Evolutionary conservation across 2,113 vertebrate species (phyloP), one percentile per base, ranked within the genome.

Genomic region (Gavia stellata): DNA sequence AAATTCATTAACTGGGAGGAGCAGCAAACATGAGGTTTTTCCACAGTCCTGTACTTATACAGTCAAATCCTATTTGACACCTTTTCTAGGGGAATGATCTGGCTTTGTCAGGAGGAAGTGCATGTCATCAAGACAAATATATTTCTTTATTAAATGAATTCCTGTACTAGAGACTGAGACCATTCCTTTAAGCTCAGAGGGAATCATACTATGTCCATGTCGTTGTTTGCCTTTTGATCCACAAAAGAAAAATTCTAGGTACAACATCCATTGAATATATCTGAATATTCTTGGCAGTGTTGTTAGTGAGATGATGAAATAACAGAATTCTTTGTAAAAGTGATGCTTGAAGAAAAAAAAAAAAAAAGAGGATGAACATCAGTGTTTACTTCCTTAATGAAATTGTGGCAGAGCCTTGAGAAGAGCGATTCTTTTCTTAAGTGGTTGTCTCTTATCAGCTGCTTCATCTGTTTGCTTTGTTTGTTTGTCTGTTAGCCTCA

Each of bases 191-290:
- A 92, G 47, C 70, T 88, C 55, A 94, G 80, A 95, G 78, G 36
- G 53, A 90, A 91, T 63, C 55, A 79, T 91, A 36, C 71, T 81
- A 89, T 36, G 50, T 14, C 67, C 40, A 63, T 44, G 33, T 47
- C 28, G 19, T 84, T 68, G 42, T 75, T 92, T 95, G 87, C 50
- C n/a, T 94, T 96, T 92, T 79, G n/a, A 66, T 83, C 58, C 23
- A 47, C n/a, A 52, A 52, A 83, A 88, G 40, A 88, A 93, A 97
- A 95, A 92, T 66, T 62, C 86, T 25, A 77, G 80, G 49, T 82
- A 94, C 62, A 89, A 81, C 58, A 68, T 16, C 63, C 20, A 88
- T 12, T 74, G 33, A 70, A 79, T 12, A 49, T 63, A 96, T 85
- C 50, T 53, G 66, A 90, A 72, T 58, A 91, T 59, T 89, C 53